Base-by-base conservation (phyloP, 2,797 vertebrate genomes). In the Octomys mimax region DNA sequence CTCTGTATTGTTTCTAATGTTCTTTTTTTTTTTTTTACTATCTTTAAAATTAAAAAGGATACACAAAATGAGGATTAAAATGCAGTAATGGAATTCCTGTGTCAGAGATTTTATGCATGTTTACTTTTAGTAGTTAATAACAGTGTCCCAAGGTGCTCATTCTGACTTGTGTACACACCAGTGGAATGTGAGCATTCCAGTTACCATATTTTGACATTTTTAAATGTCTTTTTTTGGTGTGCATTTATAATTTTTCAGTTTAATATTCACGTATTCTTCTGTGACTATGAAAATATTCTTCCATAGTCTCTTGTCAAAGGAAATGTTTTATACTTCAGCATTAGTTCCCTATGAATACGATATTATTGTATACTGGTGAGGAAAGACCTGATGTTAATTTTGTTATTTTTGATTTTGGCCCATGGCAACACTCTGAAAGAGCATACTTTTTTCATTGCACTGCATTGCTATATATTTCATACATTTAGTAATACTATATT, bases 281-380 rank as follows among this genome's bases (percentile, higher is more conserved):
- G 39, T 82, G 83, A 66, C 62, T 1, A 81, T 70, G 86, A 61
- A 89, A 59, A n/a, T 71, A 83, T 68, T 49, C 6, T 82, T 6
- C 11, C 21, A n/a, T 52, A 68, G 71, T 42, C 66, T 73, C 18
- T 83, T 31, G n/a, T 87, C 42, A 19, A 52, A 91, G 59, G 6
- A 59, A 14, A 14, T 91, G 4, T 71, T 97, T 90, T 87, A 46
- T 26, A 78, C 59, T 89, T 96, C 26, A 77, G 31, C 14, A n/a
- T 77, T 68, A 85, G 33, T 70, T 54, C 10, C 22, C 42, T 77
- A 83, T 73, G 21, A 49, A 54, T 64, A 2, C 77, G 1, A 77
- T 39, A 75, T 49, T 78, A 3, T 61, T 68, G 2, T 61, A 73
- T 9, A 66, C 21, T 95, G 61, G 3, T n/a, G 21, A 87, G 66